Evolutionary conservation across 2,888 invertebrate species (phyloP).

Genomic region (Xestia rhomboidea): DNA sequence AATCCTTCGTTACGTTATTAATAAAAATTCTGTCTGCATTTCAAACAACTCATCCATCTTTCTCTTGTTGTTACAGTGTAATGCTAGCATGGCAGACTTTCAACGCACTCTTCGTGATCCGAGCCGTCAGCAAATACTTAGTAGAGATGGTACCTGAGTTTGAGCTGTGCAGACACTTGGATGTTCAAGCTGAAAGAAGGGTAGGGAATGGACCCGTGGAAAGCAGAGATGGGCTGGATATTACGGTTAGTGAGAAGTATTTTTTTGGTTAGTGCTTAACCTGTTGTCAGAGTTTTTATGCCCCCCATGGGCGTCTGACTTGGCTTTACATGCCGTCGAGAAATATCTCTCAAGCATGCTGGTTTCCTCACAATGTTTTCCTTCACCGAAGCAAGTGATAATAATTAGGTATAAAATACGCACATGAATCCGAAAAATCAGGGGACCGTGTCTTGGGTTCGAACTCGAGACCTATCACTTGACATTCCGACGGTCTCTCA

Average conservation of each 20-base stretch:
- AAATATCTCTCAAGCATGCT: too few species aligned
- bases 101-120: constrained; percentile 97
- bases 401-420: too few species aligned
- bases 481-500: too few species aligned
- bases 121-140: constrained; percentile 96
- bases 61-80: constrained; percentile 80
- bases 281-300: too few species aligned
- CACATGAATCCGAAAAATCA: too few species aligned
- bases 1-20: too few species aligned
- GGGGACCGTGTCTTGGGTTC: too few species aligned
- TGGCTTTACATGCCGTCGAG: too few species aligned
- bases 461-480: too few species aligned
- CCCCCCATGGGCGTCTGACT: too few species aligned
- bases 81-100: constrained; percentile 97
- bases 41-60: constrained; percentile 13
- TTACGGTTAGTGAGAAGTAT: constrained; percentile 56
- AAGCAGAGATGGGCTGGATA: constrained; percentile 58
- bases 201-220: constrained; percentile 72
- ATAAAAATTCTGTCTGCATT: not conserved
- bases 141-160: constrained; percentile 97
- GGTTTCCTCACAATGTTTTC: too few species aligned
- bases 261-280: not conserved
- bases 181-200: constrained; percentile 84
- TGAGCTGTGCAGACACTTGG: constrained; percentile 95
- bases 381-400: too few species aligned